Conservation (phyloP, 2,797 vertebrate species). For the Cuculus canorus region DNA sequence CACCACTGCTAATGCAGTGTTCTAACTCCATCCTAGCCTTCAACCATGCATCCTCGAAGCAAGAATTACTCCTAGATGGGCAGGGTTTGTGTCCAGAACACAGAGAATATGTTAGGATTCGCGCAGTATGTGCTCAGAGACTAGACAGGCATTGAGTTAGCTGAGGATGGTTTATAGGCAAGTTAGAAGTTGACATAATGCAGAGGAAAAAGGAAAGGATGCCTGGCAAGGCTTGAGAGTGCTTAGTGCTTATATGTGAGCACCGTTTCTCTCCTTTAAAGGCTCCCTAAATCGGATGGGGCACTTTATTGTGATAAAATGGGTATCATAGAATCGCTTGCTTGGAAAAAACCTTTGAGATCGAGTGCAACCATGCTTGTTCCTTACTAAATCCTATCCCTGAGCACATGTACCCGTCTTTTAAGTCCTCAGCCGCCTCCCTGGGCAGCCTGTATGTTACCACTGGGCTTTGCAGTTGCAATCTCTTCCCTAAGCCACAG, state of each 20-base stretch:
- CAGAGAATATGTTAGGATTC: fast-evolving
- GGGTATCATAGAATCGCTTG: no score
- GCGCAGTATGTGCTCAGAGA: fast-evolving
- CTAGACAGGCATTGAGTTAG: neutral
- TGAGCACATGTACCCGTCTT: no score
- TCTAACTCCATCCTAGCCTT: neutral
- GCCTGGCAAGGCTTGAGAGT: fast-evolving
- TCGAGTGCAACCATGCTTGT: no score
- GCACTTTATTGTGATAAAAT: fast-evolving
- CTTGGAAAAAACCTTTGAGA: no score
- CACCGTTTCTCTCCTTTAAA: fast-evolving
- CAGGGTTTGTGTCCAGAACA: no score
- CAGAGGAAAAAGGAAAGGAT: neutral
- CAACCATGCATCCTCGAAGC: no score
- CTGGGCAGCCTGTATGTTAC: no score
- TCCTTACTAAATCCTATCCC: no score
- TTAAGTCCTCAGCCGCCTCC: no score
- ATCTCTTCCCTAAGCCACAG: fast-evolving
- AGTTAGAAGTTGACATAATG: neutral
- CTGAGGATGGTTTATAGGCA: neutral
- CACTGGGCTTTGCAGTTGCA: fast-evolving
- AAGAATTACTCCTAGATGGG: no score
- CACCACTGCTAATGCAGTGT: neutral
- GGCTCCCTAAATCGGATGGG: neutral
- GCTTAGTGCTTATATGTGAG: fast-evolving